Percentiles rank a stretch among this genome's conserved stretches.
These are phyloP conservation scores for Oxystoma pomonae DNA, from an alignment of 2,888 invertebrate species.

Conservation along the genomic window DNA sequence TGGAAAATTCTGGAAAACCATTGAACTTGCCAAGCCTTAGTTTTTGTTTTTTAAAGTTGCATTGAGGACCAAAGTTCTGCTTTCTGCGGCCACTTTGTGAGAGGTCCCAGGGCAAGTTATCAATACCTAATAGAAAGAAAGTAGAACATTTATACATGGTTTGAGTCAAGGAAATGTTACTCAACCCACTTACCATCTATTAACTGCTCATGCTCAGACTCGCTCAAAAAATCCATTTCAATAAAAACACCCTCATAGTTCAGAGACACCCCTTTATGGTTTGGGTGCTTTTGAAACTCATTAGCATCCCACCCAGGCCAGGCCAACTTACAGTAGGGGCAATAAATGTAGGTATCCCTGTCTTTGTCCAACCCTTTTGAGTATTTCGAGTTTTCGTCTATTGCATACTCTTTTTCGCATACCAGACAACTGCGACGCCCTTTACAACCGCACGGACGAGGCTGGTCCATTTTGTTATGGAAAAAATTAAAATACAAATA, in stretches of 20 bases:
- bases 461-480: slow-evolving; percentile 47
- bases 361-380: slow-evolving; percentile 39
- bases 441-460: slow-evolving; percentile 86
- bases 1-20: slow-evolving; percentile 81
- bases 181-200: slow-evolving; percentile 43
- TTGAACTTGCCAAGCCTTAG: slow-evolving; percentile 71
- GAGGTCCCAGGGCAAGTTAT: slow-evolving; percentile 77
- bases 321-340: slow-evolving; percentile 69
- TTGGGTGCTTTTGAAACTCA: slow-evolving; percentile 60
- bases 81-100: slow-evolving; percentile 96
- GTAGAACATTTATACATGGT: too few relatives aligned
- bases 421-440: slow-evolving; percentile 84
- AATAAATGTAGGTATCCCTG: slow-evolving; percentile 64
- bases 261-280: slow-evolving; percentile 59
- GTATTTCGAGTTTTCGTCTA: slow-evolving; percentile 35
- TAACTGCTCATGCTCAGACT: slow-evolving; percentile 63
- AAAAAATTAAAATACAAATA: slow-evolving; percentile 1
- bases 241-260: slow-evolving; percentile 66
- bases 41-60: slow-evolving; percentile 94
- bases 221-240: slow-evolving; percentile 66
- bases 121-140: slow-evolving; percentile 58
- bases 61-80: slow-evolving; percentile 98
- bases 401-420: slow-evolving; percentile 69
- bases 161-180: too few relatives aligned
- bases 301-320: slow-evolving; percentile 70